Evolutionary conservation across 2,797 vertebrate species (phyloP).

Genomic region (Momotus momota): DNA sequence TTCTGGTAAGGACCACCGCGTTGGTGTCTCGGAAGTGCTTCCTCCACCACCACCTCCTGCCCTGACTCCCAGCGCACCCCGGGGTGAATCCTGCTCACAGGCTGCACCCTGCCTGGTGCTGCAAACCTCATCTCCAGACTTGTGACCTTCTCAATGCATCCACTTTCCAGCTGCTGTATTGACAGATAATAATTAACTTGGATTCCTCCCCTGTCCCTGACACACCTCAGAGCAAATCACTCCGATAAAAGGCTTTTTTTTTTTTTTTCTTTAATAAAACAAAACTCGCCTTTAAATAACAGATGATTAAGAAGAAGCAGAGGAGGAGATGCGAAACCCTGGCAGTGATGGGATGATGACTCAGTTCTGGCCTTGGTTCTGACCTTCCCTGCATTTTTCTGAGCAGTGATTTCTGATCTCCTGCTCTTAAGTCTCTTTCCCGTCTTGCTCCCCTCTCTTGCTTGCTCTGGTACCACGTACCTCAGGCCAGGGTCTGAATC

Average conservation of each 20-base stretch:
- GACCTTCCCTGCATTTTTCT: background rate
- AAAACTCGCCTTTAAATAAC: background rate
- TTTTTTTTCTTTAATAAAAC: background rate
- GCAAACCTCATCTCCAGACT: background rate
- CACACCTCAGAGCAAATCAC: conserved; percentile 1
- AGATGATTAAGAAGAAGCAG: conserved; percentile 15
- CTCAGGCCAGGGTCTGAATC: background rate
- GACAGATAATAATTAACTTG: conserved; percentile 44
- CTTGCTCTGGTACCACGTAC: accelerated
- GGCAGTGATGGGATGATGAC: background rate
- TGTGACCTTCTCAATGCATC: background rate
- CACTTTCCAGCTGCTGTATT: background rate
- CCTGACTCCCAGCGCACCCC: background rate
- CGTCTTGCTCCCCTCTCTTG: background rate
- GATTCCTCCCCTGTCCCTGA: background rate
- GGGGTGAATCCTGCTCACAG: accelerated
- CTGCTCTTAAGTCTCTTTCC: background rate
- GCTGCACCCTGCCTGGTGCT: background rate
- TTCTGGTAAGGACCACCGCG: background rate
- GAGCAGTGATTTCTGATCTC: background rate
- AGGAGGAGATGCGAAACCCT: background rate
- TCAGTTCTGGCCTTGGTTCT: background rate
- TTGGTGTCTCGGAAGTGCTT: background rate
- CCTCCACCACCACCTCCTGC: background rate
- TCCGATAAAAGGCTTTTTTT: background rate